Conservation (phyloP, 2,113 vertebrate species). For the Potamarius usumacintae region DNA sequence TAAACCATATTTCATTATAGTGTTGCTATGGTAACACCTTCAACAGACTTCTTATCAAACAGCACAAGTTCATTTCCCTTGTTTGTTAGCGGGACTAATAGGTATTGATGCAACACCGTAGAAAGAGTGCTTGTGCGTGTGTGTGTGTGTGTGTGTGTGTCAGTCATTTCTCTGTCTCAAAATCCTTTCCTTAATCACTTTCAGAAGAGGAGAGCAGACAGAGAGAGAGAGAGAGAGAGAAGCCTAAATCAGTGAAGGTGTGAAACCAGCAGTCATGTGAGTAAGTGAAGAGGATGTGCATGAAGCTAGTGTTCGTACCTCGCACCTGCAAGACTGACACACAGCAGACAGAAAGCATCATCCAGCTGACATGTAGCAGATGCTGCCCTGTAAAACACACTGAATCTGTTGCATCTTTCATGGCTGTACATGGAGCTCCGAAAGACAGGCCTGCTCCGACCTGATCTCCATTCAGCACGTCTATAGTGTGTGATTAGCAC, state of each 20-base stretch:
- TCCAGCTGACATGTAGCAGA: background rate
- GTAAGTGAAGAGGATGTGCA: slow-evolving; percentile 14
- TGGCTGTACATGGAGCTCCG: background rate
- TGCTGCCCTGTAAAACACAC: background rate
- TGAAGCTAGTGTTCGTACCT: background rate
- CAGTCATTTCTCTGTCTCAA: background rate
- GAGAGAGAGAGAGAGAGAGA: background rate
- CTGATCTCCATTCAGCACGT: background rate
- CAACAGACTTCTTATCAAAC: slow-evolving; percentile 30
- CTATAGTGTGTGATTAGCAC: background rate
- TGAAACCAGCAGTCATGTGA: slow-evolving; percentile 17
- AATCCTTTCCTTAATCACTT: slow-evolving; percentile 13
- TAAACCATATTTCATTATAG: slow-evolving; percentile 19
- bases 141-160: slow-evolving; percentile 10
- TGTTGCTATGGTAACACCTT: slow-evolving; percentile 44
- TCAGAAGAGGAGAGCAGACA: slow-evolving; percentile 8
- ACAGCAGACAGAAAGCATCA: slow-evolving; percentile 11
- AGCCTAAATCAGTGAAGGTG: slow-evolving; percentile 6
- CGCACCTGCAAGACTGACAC: background rate
- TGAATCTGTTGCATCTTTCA: slow-evolving; percentile 3
- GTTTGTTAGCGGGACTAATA: slow-evolving; percentile 41
- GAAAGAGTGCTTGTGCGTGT: slow-evolving; percentile 24
- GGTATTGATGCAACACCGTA: slow-evolving; percentile 32
- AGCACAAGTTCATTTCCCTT: slow-evolving; percentile 45
- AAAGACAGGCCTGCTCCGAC: background rate